Evolutionary conservation across 2,888 invertebrate species (phyloP).

Genomic region (Dexiosoma caninum): DNA sequence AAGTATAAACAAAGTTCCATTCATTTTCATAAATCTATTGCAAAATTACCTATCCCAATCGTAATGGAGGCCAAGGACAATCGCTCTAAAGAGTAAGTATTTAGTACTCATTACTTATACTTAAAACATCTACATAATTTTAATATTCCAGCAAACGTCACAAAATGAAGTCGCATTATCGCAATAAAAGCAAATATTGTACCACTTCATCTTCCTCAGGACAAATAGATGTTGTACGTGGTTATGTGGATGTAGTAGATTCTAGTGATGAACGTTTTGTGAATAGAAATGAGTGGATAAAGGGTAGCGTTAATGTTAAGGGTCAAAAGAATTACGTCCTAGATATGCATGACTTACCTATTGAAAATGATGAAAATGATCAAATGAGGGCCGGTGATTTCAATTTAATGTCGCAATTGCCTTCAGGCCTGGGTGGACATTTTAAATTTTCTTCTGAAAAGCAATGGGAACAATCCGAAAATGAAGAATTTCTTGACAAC

Average conservation of each 20-base stretch:
- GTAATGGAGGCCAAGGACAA: conserved; percentile 73
- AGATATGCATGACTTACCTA: conserved; percentile 64
- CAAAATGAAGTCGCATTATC: conserved; percentile 72
- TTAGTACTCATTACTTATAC: neutral
- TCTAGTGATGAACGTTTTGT: conserved; percentile 74
- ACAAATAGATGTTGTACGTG: conserved; percentile 68
- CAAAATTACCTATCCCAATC: neutral
- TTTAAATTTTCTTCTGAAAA: conserved; percentile 78
- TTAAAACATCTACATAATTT: neutral
- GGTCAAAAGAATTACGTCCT: conserved; percentile 51
- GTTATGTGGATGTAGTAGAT: conserved; percentile 75
- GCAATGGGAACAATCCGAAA: conserved; percentile 74
- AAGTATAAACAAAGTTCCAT: conserved; percentile 39
- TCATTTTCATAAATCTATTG: neutral
- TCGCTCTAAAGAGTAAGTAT: conserved; percentile 74
- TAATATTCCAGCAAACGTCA: conserved; percentile 69
- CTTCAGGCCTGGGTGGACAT: conserved; percentile 74
- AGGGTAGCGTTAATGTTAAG: conserved; percentile 53
- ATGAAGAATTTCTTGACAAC: conserved; percentile 72
- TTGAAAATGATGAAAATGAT: conserved; percentile 69
- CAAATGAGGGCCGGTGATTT: conserved; percentile 76
- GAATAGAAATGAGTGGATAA: conserved; percentile 65
- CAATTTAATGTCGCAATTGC: conserved; percentile 74
- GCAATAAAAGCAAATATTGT: conserved; percentile 63
- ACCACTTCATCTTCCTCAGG: conserved; percentile 71